These are phyloP conservation scores for Andrena chrysosceles DNA, from an alignment of 2,888 invertebrate species.

Conservation along the genomic window DNA sequence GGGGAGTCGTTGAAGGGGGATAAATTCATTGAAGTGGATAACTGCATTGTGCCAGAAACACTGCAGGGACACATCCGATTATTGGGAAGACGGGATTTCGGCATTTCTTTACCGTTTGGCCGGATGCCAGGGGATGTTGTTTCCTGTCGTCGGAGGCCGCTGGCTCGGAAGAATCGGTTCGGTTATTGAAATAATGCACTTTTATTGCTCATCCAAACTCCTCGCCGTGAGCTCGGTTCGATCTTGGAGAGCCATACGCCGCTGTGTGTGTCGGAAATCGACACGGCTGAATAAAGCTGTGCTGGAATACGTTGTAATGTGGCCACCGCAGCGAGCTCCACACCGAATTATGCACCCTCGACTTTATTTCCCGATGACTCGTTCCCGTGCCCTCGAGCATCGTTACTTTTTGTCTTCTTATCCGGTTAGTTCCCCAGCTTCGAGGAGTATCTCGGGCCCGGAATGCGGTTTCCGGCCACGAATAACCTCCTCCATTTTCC, in stretches of 20 bases:
- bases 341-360: conserved; percentile 66
- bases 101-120: conserved; percentile 80
- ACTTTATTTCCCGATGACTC: conserved; percentile 64
- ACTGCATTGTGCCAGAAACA: conserved; percentile 83
- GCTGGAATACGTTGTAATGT: conserved; percentile 20
- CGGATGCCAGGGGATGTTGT: conserved; percentile 82
- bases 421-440: conserved; percentile 14
- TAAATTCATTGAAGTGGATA: conserved; percentile 83
- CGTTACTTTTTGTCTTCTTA: conserved; percentile 50
- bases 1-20: conserved; percentile 67
- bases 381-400: conserved; percentile 8
- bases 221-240: conserved; percentile 27
- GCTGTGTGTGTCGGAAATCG: not conserved
- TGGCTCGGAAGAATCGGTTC: conserved; percentile 82
- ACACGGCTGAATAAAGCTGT: conserved; percentile 38
- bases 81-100: conserved; percentile 82
- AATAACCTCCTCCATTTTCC: conserved; percentile 31
- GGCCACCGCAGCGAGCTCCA: not conserved
- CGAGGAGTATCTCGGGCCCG: conserved; percentile 46
- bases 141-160: conserved; percentile 81
- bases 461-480: conserved; percentile 47
- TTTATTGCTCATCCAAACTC: conserved; percentile 77
- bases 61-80: conserved; percentile 83
- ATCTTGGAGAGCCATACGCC: conserved; percentile 17
- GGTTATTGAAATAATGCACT: conserved; percentile 84